These are phyloP conservation scores for Gymnarchus niloticus DNA, from an alignment of 2,113 vertebrate species.

Conservation along the genomic window DNA sequence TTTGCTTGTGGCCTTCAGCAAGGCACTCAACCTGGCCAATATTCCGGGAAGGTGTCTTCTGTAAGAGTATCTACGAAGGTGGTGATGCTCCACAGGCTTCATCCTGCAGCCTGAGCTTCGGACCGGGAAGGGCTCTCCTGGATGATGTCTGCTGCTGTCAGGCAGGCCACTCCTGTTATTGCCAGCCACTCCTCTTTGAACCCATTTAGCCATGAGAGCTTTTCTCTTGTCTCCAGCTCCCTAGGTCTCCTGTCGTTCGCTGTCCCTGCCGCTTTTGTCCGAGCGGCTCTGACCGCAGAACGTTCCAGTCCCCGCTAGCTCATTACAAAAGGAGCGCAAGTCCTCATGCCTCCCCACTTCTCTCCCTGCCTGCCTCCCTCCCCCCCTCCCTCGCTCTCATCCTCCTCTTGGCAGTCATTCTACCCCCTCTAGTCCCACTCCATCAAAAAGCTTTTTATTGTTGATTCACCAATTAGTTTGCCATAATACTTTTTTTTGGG, in stretches of 20 bases:
- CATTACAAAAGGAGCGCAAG: neutral
- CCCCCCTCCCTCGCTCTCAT: neutral
- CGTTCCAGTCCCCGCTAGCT: neutral
- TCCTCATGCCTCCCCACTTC: neutral
- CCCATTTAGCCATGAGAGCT: neutral
- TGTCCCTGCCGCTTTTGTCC: neutral
- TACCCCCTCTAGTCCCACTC: neutral
- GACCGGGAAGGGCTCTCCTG: too few relatives aligned
- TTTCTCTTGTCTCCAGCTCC: neutral
- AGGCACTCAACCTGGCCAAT: too few relatives aligned
- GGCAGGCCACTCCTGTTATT: too few relatives aligned
- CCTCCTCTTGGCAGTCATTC: neutral
- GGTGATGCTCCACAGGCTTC: neutral
- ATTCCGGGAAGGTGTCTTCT: neutral
- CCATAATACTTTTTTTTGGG: neutral
- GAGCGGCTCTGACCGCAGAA: too few relatives aligned
- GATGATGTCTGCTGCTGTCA: too few relatives aligned
- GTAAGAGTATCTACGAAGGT: neutral
- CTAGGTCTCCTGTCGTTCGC: neutral
- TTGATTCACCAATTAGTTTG: neutral
- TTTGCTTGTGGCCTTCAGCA: neutral
- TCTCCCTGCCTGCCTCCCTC: neutral
- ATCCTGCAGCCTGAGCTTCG: too few relatives aligned
- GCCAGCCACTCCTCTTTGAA: too few relatives aligned
- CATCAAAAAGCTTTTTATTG: constrained; percentile 14